Base-by-base conservation (phyloP, 2,797 vertebrate genomes). In the Tapirus indicus region DNA sequence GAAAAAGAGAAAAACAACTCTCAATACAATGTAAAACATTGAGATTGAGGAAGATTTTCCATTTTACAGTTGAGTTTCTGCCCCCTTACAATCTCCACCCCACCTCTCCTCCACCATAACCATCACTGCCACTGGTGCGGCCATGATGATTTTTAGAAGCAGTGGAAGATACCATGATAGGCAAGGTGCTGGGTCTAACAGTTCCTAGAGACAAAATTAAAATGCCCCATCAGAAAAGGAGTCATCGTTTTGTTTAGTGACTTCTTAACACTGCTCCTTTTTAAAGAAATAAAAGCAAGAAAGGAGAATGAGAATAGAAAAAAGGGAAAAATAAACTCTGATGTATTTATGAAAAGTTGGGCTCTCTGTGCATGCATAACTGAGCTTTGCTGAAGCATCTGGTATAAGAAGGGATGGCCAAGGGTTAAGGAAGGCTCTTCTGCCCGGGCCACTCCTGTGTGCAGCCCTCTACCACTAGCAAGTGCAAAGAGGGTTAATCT, bases 231-330 rank as follows among this genome's bases (percentile, higher is more conserved):
- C 74, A 91, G 58, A 77, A 87, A 94, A 78, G 18, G 17, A 91
- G 29, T 85, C n/a, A 69, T 18, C n/a, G 21, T 80, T 92, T 54
- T 38, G 10, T 54, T 80, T 77, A 49, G 79, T 68, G 38, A 71
- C 72, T 91, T 88, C 56, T 90, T 41, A 69, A 88, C 95, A 72
- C 44, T 44, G 27, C 29, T 94, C 56, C 38, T 38, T 93, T 91
- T 66, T 77, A 94, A 35, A 88, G 69, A 89, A 84, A 92, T 74
- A 47, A 97, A 93, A 93, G 49, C 47, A 56, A 90, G 54, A 64
- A 78, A 18, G 12, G 58, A 7, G 13, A 52, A 64, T 52, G 49
- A 94, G 38, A 88, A 90, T 4, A 84, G 20, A 77, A 56, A 47
- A 29, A 52, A 23, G 35, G 27, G 20, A 17, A 68, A 86, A 91